A percentile compares a stretch with the other conserved stretches of the same genome.
These are phyloP conservation scores for Ficedula albicollis DNA, from an alignment of 2,797 vertebrate genomes.

Conservation along the genomic window DNA sequence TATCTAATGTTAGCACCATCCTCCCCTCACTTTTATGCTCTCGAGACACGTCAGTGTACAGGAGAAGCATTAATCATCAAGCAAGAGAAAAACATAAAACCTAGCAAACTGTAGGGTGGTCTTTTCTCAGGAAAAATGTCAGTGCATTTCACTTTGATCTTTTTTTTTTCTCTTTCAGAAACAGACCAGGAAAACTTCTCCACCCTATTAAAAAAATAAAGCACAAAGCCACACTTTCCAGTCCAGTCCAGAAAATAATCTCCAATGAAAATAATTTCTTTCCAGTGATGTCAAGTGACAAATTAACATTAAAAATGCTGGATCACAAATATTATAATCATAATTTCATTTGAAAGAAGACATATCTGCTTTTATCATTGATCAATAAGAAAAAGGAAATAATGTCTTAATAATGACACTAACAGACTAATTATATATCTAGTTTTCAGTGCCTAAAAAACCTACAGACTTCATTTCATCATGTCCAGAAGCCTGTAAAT, in stretches of 20 bases:
- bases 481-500: conserved; percentile 23
- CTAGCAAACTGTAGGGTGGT: conserved; percentile 62
- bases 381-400: not conserved
- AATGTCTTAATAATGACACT: not conserved
- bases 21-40: not conserved
- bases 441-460: not conserved
- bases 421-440: not conserved
- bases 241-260: conserved; percentile 52
- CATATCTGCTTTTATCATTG: not conserved
- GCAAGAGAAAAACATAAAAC: conserved; percentile 48
- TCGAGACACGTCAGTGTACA: not conserved
- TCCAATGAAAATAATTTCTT: conserved; percentile 18
- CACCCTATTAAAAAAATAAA: conserved; percentile 73
- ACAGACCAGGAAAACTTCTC: conserved; percentile 67
- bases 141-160: conserved; percentile 68
- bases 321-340: not conserved
- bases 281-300: not conserved
- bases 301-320: conserved; percentile 39
- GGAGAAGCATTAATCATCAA: conserved; percentile 43
- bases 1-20: not conserved
- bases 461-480: not conserved
- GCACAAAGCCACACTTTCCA: conserved; percentile 56
- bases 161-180: conserved; percentile 41
- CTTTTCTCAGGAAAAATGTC: conserved; percentile 60
- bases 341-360: not conserved